Evolutionary conservation across 2,113 vertebrate species (phyloP).

Genomic region (Hippocampus zosterae): DNA sequence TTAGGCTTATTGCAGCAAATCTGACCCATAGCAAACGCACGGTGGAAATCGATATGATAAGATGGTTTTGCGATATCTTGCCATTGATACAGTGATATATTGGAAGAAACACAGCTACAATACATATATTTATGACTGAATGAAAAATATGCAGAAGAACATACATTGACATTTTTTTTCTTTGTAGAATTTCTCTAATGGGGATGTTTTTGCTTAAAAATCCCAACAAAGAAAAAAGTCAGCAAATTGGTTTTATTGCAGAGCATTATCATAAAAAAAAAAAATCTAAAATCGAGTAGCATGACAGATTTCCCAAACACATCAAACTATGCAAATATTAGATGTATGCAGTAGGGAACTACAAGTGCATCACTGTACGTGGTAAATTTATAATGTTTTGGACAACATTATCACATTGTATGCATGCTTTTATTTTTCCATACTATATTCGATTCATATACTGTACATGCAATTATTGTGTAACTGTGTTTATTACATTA

Average conservation of each 20-base stretch:
- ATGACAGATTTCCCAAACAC: neutral
- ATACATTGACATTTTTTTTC: neutral
- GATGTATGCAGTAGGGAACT: neutral
- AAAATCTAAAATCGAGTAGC: neutral
- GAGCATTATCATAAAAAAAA: neutral
- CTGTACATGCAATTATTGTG: neutral
- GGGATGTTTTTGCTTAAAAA: neutral
- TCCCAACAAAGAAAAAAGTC: neutral
- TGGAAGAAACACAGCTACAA: neutral
- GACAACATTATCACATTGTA: neutral
- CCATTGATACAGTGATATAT: neutral
- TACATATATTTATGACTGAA: neutral
- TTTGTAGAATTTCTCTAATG: neutral
- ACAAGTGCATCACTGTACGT: neutral
- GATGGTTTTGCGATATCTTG: neutral
- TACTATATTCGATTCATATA: neutral
- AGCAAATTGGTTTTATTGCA: neutral
- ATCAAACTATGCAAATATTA: no score
- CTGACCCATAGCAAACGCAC: neutral
- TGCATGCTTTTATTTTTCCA: neutral
- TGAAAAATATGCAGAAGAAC: neutral
- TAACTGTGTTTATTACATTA: neutral
- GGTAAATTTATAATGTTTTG: neutral
- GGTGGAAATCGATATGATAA: neutral
- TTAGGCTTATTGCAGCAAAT: neutral